These are phyloP conservation scores for Kryphioiulus occultus DNA, from an alignment of 2,888 invertebrate species.

Conservation along the genomic window DNA sequence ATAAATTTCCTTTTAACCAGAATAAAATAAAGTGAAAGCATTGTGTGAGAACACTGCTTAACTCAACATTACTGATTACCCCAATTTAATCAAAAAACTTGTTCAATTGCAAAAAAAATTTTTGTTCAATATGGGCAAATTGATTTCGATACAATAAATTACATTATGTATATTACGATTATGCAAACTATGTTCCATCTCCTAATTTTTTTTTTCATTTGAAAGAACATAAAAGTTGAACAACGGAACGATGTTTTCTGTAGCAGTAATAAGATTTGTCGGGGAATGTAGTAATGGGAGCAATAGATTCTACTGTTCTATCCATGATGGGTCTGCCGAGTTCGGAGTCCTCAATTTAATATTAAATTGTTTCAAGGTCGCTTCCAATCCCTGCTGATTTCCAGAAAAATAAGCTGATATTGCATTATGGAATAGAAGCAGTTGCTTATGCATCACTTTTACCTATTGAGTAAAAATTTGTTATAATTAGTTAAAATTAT, in stretches of 20 bases:
- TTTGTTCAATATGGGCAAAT: neutral
- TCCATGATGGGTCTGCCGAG: constrained; percentile 78
- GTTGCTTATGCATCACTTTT: constrained; percentile 98
- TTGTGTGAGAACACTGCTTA: neutral
- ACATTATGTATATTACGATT: neutral
- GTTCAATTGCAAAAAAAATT: neutral
- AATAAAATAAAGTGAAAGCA: neutral
- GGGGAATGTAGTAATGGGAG: neutral
- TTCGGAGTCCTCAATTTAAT: constrained; percentile 86
- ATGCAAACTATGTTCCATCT: neutral
- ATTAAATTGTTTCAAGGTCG: constrained; percentile 93
- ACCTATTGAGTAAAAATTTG: constrained; percentile 69
- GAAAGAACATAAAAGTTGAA: constrained; percentile 18
- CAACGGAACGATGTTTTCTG: neutral
- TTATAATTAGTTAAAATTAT: no score
- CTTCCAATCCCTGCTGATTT: constrained; percentile 90
- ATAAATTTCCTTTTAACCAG: neutral
- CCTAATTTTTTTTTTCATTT: neutral
- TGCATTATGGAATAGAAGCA: constrained; percentile 94
- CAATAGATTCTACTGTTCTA: constrained; percentile 67
- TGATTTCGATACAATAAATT: neutral
- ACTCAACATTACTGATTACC: neutral
- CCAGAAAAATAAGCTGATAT: constrained; percentile 97
- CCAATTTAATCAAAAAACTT: neutral
- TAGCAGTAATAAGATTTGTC: neutral